These are phyloP conservation scores for Bacillus rossius DNA, from an alignment of 1,140 invertebrate genomes.

Conservation along the genomic window DNA sequence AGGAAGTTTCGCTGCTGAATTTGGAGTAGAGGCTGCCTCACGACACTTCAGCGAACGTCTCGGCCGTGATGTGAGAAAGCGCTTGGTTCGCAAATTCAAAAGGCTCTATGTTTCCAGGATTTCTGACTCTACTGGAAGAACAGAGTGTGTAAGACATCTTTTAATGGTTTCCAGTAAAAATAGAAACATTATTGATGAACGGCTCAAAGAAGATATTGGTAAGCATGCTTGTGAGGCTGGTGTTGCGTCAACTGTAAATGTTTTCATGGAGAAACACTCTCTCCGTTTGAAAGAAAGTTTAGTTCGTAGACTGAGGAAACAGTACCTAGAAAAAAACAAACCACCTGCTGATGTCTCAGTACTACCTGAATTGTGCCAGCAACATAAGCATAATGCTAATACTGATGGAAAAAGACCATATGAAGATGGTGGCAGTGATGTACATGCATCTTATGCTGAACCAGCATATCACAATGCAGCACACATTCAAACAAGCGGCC, in stretches of 20 bases:
- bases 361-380: no score
- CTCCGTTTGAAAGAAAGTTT: conserved; percentile 34
- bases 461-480: no score
- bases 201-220: conserved; percentile 37
- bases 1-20: conserved; percentile 32
- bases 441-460: no score
- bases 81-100: conserved; percentile 37
- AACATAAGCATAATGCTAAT: no score
- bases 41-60: conserved; percentile 32
- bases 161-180: background rate
- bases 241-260: conserved; percentile 28
- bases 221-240: conserved; percentile 30
- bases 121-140: conserved; percentile 17
- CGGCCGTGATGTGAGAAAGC: conserved; percentile 27
- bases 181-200: conserved; percentile 21
- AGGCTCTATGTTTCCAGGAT: conserved; percentile 27
- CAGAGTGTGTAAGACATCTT: background rate
- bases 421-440: no score
- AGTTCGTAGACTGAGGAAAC: conserved; percentile 35
- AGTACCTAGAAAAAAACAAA: conserved; percentile 20
- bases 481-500: no score
- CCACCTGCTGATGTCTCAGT: no score
- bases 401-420: no score
- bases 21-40: conserved; percentile 32
- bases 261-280: conserved; percentile 33